phyloP scores from a whole-genome alignment of 2,797 vertebrate genomes.

The Lutjanus campechanus region DNA sequence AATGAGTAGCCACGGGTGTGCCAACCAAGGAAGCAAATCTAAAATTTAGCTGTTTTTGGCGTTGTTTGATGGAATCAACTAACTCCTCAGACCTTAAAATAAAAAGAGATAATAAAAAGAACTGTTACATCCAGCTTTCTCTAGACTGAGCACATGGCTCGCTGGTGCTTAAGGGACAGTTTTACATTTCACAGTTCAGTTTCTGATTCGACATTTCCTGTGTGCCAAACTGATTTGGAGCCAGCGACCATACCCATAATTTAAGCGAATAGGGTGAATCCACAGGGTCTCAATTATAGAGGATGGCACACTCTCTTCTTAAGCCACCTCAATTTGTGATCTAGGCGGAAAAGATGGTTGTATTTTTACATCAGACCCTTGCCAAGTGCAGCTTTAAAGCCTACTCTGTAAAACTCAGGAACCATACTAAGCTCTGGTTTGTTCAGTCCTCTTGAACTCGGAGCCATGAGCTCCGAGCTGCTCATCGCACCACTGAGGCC shows the following conservation, averaged over 20 bases:
- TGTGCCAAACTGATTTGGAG: constrained; percentile 50
- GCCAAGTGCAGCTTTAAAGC: constrained; percentile 67
- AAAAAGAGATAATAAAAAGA: constrained; percentile 24
- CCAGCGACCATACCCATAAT: constrained; percentile 63
- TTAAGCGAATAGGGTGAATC: constrained; percentile 60
- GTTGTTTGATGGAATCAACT: not conserved
- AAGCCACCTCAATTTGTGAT: constrained; percentile 67
- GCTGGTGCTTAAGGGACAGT: constrained; percentile 34
- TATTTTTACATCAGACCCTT: constrained; percentile 46
- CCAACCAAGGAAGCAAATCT: not conserved
- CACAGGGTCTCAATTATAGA: constrained; percentile 67
- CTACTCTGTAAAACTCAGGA: constrained; percentile 61
- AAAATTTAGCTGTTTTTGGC: not conserved
- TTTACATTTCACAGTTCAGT: constrained; percentile 25
- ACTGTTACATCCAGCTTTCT: constrained; percentile 18
- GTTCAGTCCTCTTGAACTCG: constrained; percentile 58
- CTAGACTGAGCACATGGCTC: constrained; percentile 3
- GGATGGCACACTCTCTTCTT: constrained; percentile 62
- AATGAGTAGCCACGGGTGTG: not conserved
- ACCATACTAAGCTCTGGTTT: constrained; percentile 56
- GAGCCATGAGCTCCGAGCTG: constrained; percentile 57
- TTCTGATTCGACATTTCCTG: constrained; percentile 40
- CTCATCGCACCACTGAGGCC: constrained; percentile 79
- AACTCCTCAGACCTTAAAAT: constrained; percentile 6
- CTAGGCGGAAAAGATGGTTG: constrained; percentile 54